Evolutionary conservation across 1,140 invertebrate species (phyloP), one percentile per base, ranked within the genome.

Genomic region (Euborellia annulipes): DNA sequence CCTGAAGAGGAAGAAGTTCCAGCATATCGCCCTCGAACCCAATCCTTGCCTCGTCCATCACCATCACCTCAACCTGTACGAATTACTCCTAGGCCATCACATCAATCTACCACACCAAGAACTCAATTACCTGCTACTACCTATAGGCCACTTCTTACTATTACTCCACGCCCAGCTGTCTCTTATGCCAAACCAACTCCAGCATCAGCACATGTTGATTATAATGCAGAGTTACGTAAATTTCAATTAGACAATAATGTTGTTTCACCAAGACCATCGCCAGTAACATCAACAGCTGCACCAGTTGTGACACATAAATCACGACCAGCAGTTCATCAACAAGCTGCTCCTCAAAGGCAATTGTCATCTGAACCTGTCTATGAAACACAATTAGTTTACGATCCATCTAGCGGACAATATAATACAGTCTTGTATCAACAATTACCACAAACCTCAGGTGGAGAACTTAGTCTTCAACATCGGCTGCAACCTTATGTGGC

Each of bases 401-500:
- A 86, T 62, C 82, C 80, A 32, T 57, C 70, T n/a, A 77, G 74
- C 50, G 82, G 82, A 46, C 76, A 81, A 56, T 85, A 85, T 68
- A 80, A 84, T 55, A 82, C 81, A 11, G 76, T 83, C 48, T 64
- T 84, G 20, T 84, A 77, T 65, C 83, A 85, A 62, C 71, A 71
- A 22, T 61, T 85, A 39, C 82, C 82, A 13, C 79, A 83, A 58
- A 75, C 72, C 18, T 69, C 48, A 7, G 45, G 74, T 46, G 79
- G 79, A 47, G 76, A 80, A 48, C 32, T 59, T 19, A 42, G 47
- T 46, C 59, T 84, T 43, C 81, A 75, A 61, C 78, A 82, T 52
- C 72, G 76, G 55, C 72, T 85, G 44, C 77, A 80, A 62, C 79
- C 78, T 2, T 84, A 71, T 61, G 78, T 82, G 17, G 71, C 75